Conservation (phyloP, 2,113 vertebrate species). For the Megaleporinus macrocephalus region DNA sequence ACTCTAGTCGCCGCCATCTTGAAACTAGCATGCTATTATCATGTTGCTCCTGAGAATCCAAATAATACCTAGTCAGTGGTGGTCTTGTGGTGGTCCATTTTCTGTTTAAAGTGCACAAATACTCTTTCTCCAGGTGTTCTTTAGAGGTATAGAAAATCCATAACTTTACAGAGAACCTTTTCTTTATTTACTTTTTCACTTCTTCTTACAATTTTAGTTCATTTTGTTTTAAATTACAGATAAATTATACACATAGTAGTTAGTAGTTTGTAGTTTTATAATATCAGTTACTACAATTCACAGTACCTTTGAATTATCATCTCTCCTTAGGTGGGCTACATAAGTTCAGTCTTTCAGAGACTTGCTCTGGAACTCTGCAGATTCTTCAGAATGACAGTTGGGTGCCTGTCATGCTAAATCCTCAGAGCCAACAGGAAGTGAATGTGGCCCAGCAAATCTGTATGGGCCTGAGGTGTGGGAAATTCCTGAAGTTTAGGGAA, state of each 20-base stretch:
- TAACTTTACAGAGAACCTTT: no score
- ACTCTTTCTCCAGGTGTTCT: no score
- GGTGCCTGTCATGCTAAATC: conserved; percentile 17
- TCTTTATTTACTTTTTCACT: no score
- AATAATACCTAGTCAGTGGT: background rate
- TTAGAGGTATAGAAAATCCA: no score
- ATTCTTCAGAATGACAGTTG: conserved; percentile 16
- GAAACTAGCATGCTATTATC: background rate
- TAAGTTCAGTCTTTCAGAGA: conserved; percentile 20
- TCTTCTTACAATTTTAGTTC: no score
- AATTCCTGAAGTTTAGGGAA: background rate
- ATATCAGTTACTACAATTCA: background rate
- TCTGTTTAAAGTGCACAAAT: background rate
- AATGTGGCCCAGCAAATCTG: conserved; percentile 33
- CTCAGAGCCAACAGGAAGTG: background rate
- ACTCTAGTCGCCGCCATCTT: no score
- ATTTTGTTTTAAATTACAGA: no score
- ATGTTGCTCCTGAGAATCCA: background rate
- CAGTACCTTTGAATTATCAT: background rate
- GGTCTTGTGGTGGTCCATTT: background rate
- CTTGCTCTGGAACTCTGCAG: conserved; percentile 46
- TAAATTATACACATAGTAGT: no score
- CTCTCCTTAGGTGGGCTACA: conserved; percentile 30
- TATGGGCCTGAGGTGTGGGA: conserved; percentile 44
- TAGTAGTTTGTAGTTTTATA: no score